phyloP scores from a whole-genome alignment of 2,888 invertebrate genomes.

The Eupelmus urozonus region DNA sequence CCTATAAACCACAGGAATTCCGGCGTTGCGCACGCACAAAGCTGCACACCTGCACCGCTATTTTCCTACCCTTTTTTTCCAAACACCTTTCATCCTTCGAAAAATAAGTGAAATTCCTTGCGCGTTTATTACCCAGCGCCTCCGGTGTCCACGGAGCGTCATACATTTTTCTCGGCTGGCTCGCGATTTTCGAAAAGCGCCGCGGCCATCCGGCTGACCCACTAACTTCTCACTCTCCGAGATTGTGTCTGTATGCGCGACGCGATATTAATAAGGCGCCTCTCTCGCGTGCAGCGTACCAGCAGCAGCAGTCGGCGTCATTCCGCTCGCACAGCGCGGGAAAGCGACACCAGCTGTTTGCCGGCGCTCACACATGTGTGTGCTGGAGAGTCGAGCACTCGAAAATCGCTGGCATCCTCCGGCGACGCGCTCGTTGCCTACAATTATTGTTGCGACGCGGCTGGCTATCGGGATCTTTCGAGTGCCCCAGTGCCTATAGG shows the following conservation, averaged over 20 bases:
- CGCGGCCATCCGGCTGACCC: conserved; percentile 35
- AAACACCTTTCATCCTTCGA: neutral
- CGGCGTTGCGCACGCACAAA: no score
- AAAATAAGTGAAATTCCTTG: conserved; percentile 15
- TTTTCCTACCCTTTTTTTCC: neutral
- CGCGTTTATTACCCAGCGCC: neutral
- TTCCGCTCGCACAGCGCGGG: conserved; percentile 36
- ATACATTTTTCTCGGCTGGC: neutral
- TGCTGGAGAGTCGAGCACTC: neutral
- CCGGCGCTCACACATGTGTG: neutral
- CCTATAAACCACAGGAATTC: no score
- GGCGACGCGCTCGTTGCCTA: neutral
- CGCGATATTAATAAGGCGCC: conserved; percentile 53
- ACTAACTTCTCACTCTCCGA: conserved; percentile 38
- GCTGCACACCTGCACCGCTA: neutral
- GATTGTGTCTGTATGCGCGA: conserved; percentile 20
- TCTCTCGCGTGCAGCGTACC: no score
- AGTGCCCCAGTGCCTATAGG: no score
- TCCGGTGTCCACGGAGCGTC: neutral
- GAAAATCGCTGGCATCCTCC: conserved; percentile 18
- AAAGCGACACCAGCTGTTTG: conserved; percentile 53
- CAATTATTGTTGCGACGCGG: conserved; percentile 14
- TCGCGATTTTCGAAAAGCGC: conserved; percentile 40
- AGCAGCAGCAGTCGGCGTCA: no score
- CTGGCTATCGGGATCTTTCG: no score